Evolutionary conservation across 2,888 invertebrate species (phyloP), one percentile per base, ranked within the genome.

Genomic region (Brenthis daphne): DNA sequence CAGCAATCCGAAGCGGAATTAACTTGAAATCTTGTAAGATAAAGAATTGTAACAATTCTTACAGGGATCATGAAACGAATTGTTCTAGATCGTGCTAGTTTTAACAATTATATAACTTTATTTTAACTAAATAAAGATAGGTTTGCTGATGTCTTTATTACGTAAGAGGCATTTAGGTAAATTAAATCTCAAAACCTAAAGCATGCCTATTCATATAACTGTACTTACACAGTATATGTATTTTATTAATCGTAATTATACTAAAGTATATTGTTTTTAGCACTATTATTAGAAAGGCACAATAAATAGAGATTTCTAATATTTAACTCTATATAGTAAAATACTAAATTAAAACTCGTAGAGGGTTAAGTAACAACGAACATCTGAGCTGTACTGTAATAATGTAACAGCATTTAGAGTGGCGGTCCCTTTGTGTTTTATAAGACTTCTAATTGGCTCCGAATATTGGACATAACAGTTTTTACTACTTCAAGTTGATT

Each of bases 401-500:
- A 16, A n/a, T 16, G 60, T 37, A 63, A 63, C 61, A 51, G 57
- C 11, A 60, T 60, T 60, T 60, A 60, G 60, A 60, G 60, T 60
- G 60, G 50, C 60, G 60, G 60, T 60, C 60, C 50, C 60, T 50
- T 60, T 60, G 29, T 50, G 50, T 60, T 60, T 12, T 60, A 50
- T 50, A 60, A 50, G 33, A 29, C 12, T n/a, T 60, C 50, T 50
- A 29, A 60, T 50, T 60, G 12, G 12, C n/a, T 3, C 50, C 60
- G 50, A 60, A 50, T 60, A 33, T 50, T 50, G 50, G 33, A 33
- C 48, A 60, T 60, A 60, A 58, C 29, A 50, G 33, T 60, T 60
- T 57, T 50, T 50, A 60, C 60, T 60, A n/a, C 29, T n/a, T 33
- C 33, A 16, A 60, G 50, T 16, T 60, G 50, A 33, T 60, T 60